Evolutionary conservation across 1,140 invertebrate species (phyloP).

Genomic region (Drosophila melanica): DNA sequence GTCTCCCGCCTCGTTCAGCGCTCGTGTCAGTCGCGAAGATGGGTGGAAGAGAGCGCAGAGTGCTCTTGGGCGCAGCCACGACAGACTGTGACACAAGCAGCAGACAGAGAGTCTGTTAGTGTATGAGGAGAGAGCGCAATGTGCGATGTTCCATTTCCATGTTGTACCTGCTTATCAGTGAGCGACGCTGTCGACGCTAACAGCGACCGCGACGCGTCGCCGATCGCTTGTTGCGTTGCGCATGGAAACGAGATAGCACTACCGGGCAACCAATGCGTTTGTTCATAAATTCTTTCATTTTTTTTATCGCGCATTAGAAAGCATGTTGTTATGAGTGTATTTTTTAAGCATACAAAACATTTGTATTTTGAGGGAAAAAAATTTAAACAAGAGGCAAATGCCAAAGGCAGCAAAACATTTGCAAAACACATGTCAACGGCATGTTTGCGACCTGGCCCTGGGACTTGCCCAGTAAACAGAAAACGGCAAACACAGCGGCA

Average conservation of each 20-base stretch:
- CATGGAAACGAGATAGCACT: slow-evolving; percentile 31
- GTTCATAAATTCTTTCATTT: slow-evolving; percentile 4
- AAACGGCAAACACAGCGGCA: too few species aligned
- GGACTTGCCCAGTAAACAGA: slow-evolving; percentile 46
- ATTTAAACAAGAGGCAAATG: slow-evolving; percentile 42
- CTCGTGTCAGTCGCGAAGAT: too few species aligned
- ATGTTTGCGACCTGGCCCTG: slow-evolving; percentile 54
- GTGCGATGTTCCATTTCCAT: slow-evolving; percentile 35
- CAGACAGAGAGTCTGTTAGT: background rate
- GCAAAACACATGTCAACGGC: slow-evolving; percentile 80
- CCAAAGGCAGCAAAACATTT: slow-evolving; percentile 63
- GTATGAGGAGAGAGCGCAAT: slow-evolving; percentile 8
- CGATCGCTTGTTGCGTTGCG: slow-evolving; percentile 53
- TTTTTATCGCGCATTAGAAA: slow-evolving; percentile 63
- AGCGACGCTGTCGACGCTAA: background rate
- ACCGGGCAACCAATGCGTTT: slow-evolving; percentile 11
- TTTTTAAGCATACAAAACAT: slow-evolving; percentile 14
- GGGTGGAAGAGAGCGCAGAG: too few species aligned
- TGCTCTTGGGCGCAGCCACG: background rate
- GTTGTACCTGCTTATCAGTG: slow-evolving; percentile 59
- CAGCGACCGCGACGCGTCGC: slow-evolving; percentile 9
- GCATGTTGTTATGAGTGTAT: background rate
- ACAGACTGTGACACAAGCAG: slow-evolving; percentile 2
- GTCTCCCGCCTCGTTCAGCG: background rate
- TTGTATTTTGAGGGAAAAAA: slow-evolving; percentile 16